Evolutionary conservation across 2,797 vertebrate genomes (phyloP).

Genomic region (Cyclopterus lumpus): DNA sequence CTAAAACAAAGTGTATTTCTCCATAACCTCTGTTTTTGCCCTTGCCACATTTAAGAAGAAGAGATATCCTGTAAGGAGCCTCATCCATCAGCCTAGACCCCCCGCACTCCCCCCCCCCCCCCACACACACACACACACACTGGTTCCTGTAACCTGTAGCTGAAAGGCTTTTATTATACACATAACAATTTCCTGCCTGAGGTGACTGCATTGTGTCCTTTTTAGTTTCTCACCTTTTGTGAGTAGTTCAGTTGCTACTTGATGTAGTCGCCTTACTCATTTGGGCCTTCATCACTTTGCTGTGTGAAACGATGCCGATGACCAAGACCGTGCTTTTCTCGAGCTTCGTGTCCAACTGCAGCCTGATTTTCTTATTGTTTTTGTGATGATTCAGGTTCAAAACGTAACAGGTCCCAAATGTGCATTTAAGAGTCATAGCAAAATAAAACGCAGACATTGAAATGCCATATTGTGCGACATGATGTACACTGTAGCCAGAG

Average conservation of each 20-base stretch:
- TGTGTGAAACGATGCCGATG: not conserved
- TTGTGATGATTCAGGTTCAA: not conserved
- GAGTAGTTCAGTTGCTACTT: not conserved
- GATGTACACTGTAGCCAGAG: not conserved
- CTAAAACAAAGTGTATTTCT: no score
- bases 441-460: not conserved
- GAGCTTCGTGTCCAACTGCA: not conserved
- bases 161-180: constrained; percentile 21
- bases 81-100: not conserved
- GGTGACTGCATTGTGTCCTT: not conserved
- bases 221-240: not conserved
- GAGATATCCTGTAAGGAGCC: not conserved
- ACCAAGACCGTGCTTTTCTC: not conserved
- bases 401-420: not conserved
- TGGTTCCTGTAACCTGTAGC: constrained; percentile 9
- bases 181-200: constrained; percentile 12
- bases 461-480: not conserved
- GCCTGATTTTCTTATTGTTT: not conserved
- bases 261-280: not conserved
- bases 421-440: not conserved
- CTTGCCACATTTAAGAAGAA: not conserved
- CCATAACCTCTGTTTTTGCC: not conserved
- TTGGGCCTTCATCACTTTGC: not conserved
- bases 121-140: no score
- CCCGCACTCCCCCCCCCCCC: not conserved